Conservation (phyloP, 2,113 vertebrate species). For the Eretmochelys imbricata region DNA sequence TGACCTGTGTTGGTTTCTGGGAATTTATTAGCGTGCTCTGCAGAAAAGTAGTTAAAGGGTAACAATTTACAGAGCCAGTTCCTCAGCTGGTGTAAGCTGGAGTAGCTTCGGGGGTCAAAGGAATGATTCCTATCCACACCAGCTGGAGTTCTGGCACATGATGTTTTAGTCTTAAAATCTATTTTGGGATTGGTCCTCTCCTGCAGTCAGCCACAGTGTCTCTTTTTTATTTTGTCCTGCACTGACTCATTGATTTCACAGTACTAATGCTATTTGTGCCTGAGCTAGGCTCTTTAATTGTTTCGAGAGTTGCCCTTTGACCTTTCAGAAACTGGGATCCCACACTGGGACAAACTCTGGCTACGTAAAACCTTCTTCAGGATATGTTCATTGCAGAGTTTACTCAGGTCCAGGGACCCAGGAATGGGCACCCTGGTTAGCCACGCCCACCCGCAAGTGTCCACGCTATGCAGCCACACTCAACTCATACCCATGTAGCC, state of each 20-base stretch:
- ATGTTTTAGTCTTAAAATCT: neutral
- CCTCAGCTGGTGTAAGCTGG: neutral
- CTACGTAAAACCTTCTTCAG: neutral
- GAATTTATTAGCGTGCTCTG: neutral
- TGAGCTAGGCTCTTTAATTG: accelerated
- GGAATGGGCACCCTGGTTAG: no score
- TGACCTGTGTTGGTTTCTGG: neutral
- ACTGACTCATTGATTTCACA: neutral
- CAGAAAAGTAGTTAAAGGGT: no score
- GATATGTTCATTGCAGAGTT: neutral
- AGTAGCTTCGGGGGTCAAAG: neutral
- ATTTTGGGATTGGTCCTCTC: neutral
- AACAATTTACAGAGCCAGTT: neutral
- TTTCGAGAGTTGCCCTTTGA: neutral
- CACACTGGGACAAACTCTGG: neutral
- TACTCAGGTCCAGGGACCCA: no score
- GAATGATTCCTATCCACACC: accelerated
- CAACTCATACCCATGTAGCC: no score
- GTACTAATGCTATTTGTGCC: neutral
- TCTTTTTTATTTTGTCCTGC: neutral
- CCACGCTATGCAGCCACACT: no score
- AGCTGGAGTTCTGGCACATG: neutral
- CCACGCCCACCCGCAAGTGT: no score
- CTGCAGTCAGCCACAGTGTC: neutral
- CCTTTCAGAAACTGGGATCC: neutral